Evolutionary conservation across 2,797 vertebrate genomes (phyloP).

Genomic region (Antrozous pallidus): DNA sequence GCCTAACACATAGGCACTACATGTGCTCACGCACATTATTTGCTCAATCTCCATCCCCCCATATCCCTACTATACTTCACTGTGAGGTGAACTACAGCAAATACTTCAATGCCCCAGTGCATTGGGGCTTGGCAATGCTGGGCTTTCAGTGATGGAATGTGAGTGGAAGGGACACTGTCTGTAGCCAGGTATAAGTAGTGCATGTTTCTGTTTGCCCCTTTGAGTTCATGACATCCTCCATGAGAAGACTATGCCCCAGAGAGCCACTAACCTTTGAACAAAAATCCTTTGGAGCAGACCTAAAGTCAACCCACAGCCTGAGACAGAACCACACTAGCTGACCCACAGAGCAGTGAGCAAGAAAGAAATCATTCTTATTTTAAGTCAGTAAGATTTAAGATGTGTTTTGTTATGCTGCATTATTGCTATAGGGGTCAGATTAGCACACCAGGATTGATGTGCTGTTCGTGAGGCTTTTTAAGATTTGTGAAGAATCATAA

Average conservation of each 20-base stretch:
- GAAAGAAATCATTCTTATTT: neutral
- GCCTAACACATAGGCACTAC: neutral
- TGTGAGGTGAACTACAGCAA: neutral
- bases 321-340: neutral
- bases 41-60: neutral
- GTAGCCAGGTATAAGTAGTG: neutral
- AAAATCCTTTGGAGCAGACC: neutral
- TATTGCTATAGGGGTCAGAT: neutral
- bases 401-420: neutral
- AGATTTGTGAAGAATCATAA: conserved; percentile 31
- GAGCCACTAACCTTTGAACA: neutral
- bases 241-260: no score
- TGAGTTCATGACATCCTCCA: neutral
- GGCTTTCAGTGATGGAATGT: neutral
- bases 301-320: neutral
- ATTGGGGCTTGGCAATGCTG: neutral
- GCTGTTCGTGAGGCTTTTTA: neutral
- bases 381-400: neutral
- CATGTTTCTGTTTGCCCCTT: neutral
- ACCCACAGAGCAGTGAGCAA: neutral
- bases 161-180: neutral
- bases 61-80: neutral
- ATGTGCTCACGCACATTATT: neutral
- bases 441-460: neutral
- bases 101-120: neutral